These are phyloP conservation scores for Hoplodrina ambigua DNA, from an alignment of 2,888 invertebrate species.

Conservation along the genomic window DNA sequence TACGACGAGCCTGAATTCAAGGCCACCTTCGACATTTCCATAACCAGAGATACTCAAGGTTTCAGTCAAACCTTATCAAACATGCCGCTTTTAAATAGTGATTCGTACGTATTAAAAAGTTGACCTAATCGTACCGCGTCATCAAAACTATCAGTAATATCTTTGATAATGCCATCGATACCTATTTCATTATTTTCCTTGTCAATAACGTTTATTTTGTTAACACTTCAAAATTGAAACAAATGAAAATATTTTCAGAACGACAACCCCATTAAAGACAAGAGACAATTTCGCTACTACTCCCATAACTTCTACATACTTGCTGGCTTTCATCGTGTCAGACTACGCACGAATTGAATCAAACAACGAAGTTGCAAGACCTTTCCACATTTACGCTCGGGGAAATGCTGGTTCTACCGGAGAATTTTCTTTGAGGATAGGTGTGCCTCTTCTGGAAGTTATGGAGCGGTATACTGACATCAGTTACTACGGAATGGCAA, in stretches of 20 bases:
- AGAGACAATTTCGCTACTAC: constrained; percentile 89
- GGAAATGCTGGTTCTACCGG: constrained; percentile 81
- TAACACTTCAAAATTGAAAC: constrained; percentile 3
- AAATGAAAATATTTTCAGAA: constrained; percentile 30
- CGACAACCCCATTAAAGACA: constrained; percentile 66
- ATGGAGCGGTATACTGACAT: constrained; percentile 91
- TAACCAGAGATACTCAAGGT: constrained; percentile 87
- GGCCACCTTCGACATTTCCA: constrained; percentile 93
- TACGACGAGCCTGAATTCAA: constrained; percentile 96
- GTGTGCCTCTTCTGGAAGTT: constrained; percentile 82
- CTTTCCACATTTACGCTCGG: constrained; percentile 85
- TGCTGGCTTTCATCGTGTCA: constrained; percentile 96
- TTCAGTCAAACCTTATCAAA: constrained; percentile 91
- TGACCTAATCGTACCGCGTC: not conserved
- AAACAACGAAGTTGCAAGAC: constrained; percentile 68
- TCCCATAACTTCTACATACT: constrained; percentile 94
- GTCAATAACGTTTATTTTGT: not conserved
- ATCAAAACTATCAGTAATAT: not conserved
- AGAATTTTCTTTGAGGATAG: constrained; percentile 84
- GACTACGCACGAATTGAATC: constrained; percentile 88
- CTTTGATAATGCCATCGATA: not conserved
- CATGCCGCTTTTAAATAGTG: constrained; percentile 89
- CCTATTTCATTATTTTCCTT: not conserved
- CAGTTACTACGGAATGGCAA: constrained; percentile 87
- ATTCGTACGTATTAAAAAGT: constrained; percentile 66